Base-by-base conservation (phyloP, 2,113 vertebrate species). In the Eudyptes chrysolophus region DNA sequence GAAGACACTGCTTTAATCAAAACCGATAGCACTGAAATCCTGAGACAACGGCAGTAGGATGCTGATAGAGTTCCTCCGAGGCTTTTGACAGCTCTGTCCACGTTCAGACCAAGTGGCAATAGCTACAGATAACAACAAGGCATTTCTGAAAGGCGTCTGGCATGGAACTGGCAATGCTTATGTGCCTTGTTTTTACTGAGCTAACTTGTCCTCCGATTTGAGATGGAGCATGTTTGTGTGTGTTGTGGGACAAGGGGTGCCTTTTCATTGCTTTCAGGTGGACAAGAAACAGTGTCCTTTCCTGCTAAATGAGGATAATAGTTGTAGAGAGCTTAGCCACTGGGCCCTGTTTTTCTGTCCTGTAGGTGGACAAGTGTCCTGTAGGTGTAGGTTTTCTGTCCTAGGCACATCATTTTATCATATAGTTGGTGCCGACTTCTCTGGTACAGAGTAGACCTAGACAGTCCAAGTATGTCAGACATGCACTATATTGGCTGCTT, bases 151-250 rank as follows among this genome's bases (percentile, higher is more conserved):
- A 69, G 52, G 20, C 70, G 78, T 42, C 34, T 79, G 27, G 13
- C 22, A 24, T 19, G 36, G n/a, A 91, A 60, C 10, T n/a, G 52
- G 38, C 40, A 61, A 13, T 1, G 3, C 6, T 62, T 10, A 11
- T 2, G 10, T n/a, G 10, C 57, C 64, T 57, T 1, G 0, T 55
- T 80, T 79, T 71, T 44, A 61, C 61, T 32, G 48, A 68, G 38
- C 10, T 38, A 77, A 55, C 32, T 69, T 5, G 1, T 46, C 22
- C 16, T 9, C 49, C 0, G 0, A 25, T 49, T 58, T 74, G 36
- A 80, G 84, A 62, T 18, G 18, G 13, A 54, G 38, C 17, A 13
- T 0, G 0, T 19, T n/a, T 40, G 26, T 57, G 11, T 27, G 29
- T 30, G 38, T 3, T 70, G 36, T 44, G 65, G 38, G 46, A 66